Base-by-base conservation (phyloP, 2,888 invertebrate species). In the Vesta saturnalis region DNA sequence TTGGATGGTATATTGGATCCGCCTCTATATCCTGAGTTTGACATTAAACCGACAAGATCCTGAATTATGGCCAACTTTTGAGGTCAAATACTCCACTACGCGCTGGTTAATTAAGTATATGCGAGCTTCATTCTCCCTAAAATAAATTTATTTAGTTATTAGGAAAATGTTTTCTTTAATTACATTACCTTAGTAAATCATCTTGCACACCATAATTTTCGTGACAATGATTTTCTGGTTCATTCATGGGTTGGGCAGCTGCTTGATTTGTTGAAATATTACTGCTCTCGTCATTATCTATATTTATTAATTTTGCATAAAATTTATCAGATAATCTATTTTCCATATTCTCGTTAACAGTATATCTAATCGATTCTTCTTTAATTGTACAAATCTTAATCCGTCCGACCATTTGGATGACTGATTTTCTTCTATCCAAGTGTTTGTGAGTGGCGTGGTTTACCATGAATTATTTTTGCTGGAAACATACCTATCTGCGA, bases 101-200 rank as follows among this genome's bases (percentile, higher is more conserved):
- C n/a, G n/a, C n/a, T n/a, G n/a, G n/a, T n/a, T n/a, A n/a, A n/a
- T n/a, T n/a, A n/a, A n/a, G n/a, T n/a, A n/a, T n/a, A n/a, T n/a
- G n/a, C n/a, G n/a, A n/a, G n/a, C n/a, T n/a, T n/a, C n/a, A n/a
- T n/a, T n/a, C n/a, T n/a, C n/a, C n/a, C n/a, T n/a, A n/a, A n/a
- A n/a, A n/a, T n/a, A n/a, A n/a, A n/a, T n/a, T n/a, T n/a, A n/a
- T n/a, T n/a, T 23, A 23, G 23, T 23, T 23, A 23, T 23, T 23
- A 23, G 23, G 23, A 23, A 3, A 23, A 23, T 23, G 23, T 23
- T 5, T 43, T 43, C 2, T 14, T 43, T 43, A 43, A 43, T 43
- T 43, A 43, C 14, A 43, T 43, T 43, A 43, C 43, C 43, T 43
- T 43, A 43, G 43, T 43, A 43, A 43, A 43, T 43, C 43, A 43